Evolutionary conservation across 2,797 vertebrate species (phyloP).

Genomic region (Arctocebus calabarensis): DNA sequence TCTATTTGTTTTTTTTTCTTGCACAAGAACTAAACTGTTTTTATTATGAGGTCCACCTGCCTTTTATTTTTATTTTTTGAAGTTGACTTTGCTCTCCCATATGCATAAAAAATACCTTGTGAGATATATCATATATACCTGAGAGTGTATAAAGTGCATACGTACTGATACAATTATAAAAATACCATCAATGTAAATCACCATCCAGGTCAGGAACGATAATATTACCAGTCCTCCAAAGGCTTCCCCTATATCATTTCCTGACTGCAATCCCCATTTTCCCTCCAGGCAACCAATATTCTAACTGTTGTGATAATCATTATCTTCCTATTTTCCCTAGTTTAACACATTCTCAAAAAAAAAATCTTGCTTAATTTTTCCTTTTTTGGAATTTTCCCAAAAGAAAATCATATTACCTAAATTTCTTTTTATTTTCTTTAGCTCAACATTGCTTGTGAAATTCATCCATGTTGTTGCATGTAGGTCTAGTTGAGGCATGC

Average conservation of each 20-base stretch:
- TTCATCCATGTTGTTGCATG: neutral
- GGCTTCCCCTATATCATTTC: neutral
- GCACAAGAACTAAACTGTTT: neutral
- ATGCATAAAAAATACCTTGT: neutral
- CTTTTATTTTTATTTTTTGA: conserved; percentile 52
- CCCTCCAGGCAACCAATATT: neutral
- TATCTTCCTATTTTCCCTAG: neutral
- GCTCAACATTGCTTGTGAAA: neutral
- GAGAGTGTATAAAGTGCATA: neutral
- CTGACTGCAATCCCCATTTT: neutral
- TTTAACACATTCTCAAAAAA: neutral
- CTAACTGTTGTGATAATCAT: neutral
- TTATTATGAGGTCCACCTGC: conserved; percentile 1
- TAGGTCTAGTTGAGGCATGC: neutral
- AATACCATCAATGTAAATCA: neutral
- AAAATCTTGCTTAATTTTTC: neutral
- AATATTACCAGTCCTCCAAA: neutral
- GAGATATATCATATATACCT: neutral
- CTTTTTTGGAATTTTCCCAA: neutral
- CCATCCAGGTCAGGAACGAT: neutral
- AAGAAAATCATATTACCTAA: neutral
- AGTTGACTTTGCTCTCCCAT: neutral
- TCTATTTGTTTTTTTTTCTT: conserved; percentile 9
- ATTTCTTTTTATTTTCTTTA: conserved; percentile 6
- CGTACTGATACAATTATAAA: neutral